Percentiles rank a stretch among this genome's conserved stretches.
Conservation (phyloP, 2,797 vertebrate species). For the Sphenodon punctatus region DNA sequence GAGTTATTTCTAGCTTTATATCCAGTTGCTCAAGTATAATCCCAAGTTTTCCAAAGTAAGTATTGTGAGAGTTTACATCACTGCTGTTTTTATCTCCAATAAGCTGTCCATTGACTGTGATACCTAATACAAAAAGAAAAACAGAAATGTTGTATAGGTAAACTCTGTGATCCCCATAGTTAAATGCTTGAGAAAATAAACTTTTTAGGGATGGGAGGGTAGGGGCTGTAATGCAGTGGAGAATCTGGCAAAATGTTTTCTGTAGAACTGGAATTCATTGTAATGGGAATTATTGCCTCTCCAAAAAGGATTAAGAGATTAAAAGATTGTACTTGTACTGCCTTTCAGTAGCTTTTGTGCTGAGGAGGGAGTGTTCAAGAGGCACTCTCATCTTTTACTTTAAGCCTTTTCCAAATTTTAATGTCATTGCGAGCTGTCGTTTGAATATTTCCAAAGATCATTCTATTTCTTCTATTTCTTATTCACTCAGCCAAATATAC, state of each 20-base stretch:
- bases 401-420: not conserved
- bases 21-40: constrained; percentile 77
- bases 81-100: constrained; percentile 82
- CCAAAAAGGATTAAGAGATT: not conserved
- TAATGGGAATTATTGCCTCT: not conserved
- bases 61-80: constrained; percentile 72
- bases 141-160: not conserved
- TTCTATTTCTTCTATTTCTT: not conserved
- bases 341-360: not conserved
- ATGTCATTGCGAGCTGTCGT: not conserved
- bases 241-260: not conserved
- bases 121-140: constrained; percentile 72
- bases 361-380: not conserved
- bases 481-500: not conserved
- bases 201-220: too few species aligned
- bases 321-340: not conserved
- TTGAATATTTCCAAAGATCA: not conserved
- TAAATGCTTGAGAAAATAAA: not conserved
- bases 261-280: not conserved
- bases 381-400: not conserved
- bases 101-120: constrained; percentile 87
- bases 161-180: not conserved
- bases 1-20: constrained; percentile 83
- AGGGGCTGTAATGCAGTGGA: not conserved
- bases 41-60: constrained; percentile 89